Evolutionary conservation across 2,113 vertebrate genomes (phyloP).

Genomic region (Perccottus glenii): DNA sequence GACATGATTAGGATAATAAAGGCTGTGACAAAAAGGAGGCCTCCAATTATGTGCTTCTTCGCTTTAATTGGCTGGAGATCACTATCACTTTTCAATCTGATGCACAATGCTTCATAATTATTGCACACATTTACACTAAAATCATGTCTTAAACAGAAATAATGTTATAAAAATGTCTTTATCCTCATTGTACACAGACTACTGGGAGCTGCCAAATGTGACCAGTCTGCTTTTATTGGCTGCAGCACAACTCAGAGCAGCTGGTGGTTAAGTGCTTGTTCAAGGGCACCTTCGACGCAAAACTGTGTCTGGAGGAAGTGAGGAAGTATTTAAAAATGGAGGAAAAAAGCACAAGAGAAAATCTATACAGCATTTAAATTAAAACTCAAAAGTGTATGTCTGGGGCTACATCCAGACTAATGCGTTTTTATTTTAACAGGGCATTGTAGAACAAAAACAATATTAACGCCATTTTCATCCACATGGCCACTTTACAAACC

Average conservation of each 20-base stretch:
- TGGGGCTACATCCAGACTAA: too few relatives aligned
- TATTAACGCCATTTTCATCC: too few relatives aligned
- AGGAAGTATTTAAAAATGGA: background rate
- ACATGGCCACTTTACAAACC: too few relatives aligned
- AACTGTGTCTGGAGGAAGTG: background rate
- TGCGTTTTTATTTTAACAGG: too few relatives aligned
- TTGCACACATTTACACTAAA: conserved; percentile 9
- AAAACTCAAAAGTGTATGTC: too few relatives aligned
- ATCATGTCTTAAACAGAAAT: conserved; percentile 20
- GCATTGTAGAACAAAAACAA: too few relatives aligned
- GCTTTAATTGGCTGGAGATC: conserved; percentile 65
- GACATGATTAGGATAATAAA: conserved; percentile 59
- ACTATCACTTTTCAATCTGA: conserved; percentile 47
- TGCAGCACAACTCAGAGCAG: conserved; percentile 44
- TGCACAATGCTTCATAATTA: conserved; percentile 38
- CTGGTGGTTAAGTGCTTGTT: conserved; percentile 49
- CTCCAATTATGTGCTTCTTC: conserved; percentile 59
- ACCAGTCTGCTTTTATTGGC: conserved; percentile 35
- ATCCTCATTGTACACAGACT: conserved; percentile 12
- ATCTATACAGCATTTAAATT: too few relatives aligned
- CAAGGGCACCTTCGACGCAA: conserved; percentile 55
- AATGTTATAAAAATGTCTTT: conserved; percentile 23
- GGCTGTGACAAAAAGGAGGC: conserved; percentile 43
- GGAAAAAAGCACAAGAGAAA: background rate
- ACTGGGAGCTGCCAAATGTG: conserved; percentile 28